A percentile compares a stretch with the other conserved stretches of the same genome.
These are phyloP conservation scores for Calidris pygmaea DNA, from an alignment of 2,113 vertebrate genomes.

Conservation along the genomic window DNA sequence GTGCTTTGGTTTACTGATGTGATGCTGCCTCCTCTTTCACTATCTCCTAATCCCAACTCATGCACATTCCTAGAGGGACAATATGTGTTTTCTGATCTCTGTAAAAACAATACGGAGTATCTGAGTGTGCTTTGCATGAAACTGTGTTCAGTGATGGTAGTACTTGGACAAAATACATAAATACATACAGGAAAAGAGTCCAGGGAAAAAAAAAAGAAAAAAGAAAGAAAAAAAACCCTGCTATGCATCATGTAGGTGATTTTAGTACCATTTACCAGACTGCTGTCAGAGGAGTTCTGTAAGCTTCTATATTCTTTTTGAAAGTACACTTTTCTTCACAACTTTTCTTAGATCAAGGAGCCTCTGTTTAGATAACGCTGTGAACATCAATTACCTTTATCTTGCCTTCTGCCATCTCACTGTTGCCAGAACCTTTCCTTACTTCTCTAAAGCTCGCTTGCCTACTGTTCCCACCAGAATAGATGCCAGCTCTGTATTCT, in stretches of 20 bases:
- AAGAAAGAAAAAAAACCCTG: accelerated
- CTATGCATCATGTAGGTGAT: not conserved
- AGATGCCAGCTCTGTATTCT: not conserved
- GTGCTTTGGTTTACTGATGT: not conserved
- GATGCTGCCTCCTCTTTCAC: not conserved
- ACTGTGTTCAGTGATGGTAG: not conserved
- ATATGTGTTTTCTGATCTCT: not conserved
- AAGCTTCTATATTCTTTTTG: not conserved
- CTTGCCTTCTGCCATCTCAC: not conserved
- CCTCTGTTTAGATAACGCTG: not conserved
- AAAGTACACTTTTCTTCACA: not conserved
- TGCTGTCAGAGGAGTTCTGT: not conserved
- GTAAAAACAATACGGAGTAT: not conserved
- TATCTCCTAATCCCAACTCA: not conserved
- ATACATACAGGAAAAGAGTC: not conserved
- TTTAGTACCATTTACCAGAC: not conserved
- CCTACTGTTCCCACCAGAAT: not conserved
- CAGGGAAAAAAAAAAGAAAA: too few species aligned
- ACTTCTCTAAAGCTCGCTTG: not conserved
- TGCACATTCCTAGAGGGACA: not conserved
- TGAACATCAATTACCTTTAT: not conserved
- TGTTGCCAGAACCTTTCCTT: not conserved
- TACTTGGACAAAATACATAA: not conserved
- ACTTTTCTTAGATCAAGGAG: not conserved
- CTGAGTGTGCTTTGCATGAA: not conserved